These are phyloP conservation scores for Drosophila cyrtoloma DNA, from an alignment of 2,888 invertebrate genomes.

Conservation along the genomic window DNA sequence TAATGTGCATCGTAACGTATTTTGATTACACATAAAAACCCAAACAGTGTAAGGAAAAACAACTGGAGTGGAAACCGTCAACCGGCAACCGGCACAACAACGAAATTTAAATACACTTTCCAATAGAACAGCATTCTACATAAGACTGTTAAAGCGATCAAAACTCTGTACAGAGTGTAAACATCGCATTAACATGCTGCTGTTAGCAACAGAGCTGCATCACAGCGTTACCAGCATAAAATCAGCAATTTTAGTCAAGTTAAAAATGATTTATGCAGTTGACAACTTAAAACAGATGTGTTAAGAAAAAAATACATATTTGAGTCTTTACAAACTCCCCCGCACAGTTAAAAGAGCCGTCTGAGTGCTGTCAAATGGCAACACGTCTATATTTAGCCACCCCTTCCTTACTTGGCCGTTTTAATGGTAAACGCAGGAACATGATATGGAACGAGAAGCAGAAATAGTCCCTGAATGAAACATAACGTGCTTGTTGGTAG, in stretches of 20 bases:
- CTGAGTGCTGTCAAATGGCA: not conserved
- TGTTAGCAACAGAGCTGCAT: not conserved
- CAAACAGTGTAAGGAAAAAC: not conserved
- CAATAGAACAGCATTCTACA: not conserved
- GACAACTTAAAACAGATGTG: not conserved
- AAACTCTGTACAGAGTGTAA: not conserved
- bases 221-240: not conserved
- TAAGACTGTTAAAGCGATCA: not conserved
- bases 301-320: not conserved
- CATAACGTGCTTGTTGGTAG: not conserved
- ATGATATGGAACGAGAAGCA: not conserved
- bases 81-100: not conserved
- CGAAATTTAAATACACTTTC: not conserved
- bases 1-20: slow-evolving; percentile 17
- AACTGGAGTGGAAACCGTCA: not conserved
- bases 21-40: slow-evolving; percentile 24
- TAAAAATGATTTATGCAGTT: not conserved
- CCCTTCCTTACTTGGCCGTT: not conserved
- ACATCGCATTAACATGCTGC: not conserved
- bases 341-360: not conserved
- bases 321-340: not conserved
- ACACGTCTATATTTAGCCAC: not conserved
- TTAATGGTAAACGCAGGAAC: not conserved
- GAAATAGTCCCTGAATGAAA: slow-evolving; percentile 2
- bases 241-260: not conserved